Base-by-base conservation (phyloP, 1,140 invertebrate genomes). In the Spodoptera frugiperda region DNA sequence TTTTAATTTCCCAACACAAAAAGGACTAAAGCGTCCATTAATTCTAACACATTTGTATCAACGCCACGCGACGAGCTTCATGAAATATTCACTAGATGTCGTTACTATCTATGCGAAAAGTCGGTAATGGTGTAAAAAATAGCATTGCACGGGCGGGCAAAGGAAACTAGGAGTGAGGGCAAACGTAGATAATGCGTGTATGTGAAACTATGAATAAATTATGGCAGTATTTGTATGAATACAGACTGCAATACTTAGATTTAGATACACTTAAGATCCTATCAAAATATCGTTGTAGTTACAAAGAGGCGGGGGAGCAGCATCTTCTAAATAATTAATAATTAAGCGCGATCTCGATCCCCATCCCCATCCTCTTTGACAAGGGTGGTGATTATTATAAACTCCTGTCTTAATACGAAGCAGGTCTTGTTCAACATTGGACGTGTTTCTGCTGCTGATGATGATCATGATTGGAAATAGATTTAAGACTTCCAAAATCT, bases 161-260 rank as follows among this genome's bases (percentile, higher is more conserved):
- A 63, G 59, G 59, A 63, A 63, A 15, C 30, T 17, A 25, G 44
- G 19, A 48, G 44, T 48, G 39, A 44, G 48, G 44, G 6, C 63
- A 17, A 14, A 67, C 44, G 63, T 65, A 48, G 49, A 48, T 46
- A 67, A 67, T 67, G 63, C 63, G 63, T 67, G 12, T n/a, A 49
- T 19, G 63, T 19, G 44, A 49, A 67, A 67, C 44, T 67, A 49
- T 49, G 63, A 67, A 67, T 67, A 67, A 67, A 67, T 67, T 67
- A 67, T 63, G n/a, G 17, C 33, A 39, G 59, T 19, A 49, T 67
- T 67, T 67, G 39, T 67, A 12, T 67, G 12, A 49, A 17, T 48
- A 49, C 21, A 19, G 44, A 19, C n/a, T 15, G 44, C 17, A 61
- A 61, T 61, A 48, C 46, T 39, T 11, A 21, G 25, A 30, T 30